phyloP scores from a whole-genome alignment of 53 echinoderm and acorn worm genomes.

The Luidia sarsii region DNA sequence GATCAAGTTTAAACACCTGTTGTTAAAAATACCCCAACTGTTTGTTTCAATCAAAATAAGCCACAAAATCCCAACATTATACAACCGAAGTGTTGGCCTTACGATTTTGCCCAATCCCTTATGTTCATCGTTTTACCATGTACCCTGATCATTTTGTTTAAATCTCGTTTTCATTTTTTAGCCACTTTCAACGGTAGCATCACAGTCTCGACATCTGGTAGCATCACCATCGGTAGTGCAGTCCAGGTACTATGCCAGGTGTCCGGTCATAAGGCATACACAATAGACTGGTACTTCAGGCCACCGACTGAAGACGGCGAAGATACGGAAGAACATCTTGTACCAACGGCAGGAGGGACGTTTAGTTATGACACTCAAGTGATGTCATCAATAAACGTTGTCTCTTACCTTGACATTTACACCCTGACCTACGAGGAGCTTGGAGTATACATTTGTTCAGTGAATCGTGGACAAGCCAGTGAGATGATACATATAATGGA shows the following conservation, averaged over 20 bases:
- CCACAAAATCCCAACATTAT: too few species aligned
- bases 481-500: not conserved
- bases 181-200: slow-evolving; percentile 6
- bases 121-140: too few species aligned
- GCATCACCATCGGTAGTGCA: not conserved
- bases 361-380: not conserved
- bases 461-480: not conserved
- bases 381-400: not conserved
- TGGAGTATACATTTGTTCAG: not conserved
- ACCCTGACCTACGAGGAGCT: not conserved
- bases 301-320: not conserved
- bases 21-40: too few species aligned
- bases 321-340: slow-evolving; percentile 4
- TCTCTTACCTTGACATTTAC: not conserved
- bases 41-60: too few species aligned
- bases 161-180: too few species aligned
- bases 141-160: too few species aligned
- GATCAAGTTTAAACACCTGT: too few species aligned
- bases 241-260: not conserved
- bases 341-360: slow-evolving; percentile 4
- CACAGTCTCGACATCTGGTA: not conserved
- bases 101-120: too few species aligned
- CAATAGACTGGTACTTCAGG: slow-evolving; percentile 27
- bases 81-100: too few species aligned
- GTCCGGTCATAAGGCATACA: slow-evolving; percentile 17